Evolutionary conservation across 37 sponge, comb jelly and placozoan genomes (phyloP), one percentile per base, ranked within the genome.

Genomic region (Petrosia ficiformis): DNA sequence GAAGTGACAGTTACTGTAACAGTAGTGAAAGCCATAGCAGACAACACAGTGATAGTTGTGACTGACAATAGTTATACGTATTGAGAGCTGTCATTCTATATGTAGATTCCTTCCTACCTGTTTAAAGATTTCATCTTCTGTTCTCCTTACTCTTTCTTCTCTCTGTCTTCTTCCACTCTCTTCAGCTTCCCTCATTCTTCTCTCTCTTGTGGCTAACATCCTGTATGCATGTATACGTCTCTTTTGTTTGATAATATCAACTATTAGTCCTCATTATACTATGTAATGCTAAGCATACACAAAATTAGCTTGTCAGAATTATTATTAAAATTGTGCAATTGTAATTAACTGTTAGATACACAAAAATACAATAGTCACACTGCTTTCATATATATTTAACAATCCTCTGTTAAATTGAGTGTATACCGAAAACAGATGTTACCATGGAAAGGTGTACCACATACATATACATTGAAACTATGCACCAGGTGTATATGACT

Each of bases 111-210:
- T 19, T 48, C 54, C 16, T 48, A 97, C 87, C 72, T 97, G 98
- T 83, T 89, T 94, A 78, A 94, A 94, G 24, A 97, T 72, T 71
- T 97, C 98, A 58, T 97, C 98, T 67, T 97, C 92, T 71, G 59
- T 80, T 30, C 92, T 60, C 24, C 98, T 63, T 29, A 91, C 58
- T 58, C 95, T 67, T 83, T 97, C 98, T 81, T 97, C 98, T 2
- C 84, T 73, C 66, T 97, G 98, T 57, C 98, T 79, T 68, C 38
- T 65, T 28, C 98, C 98, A 65, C 98, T 94, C 83, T 97, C 98
- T 88, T 97, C 98, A 5, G 98, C 98, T 84, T 97, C 98, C 59
- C 92, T 48, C 87, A 94, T 90, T 22, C 98, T 66, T 26, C 98
- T 57, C 83, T 91, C 78, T 35, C 95, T 77, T 71, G 94, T 95